Base-by-base conservation (phyloP, 2,888 invertebrate genomes). In the Nemotelus pantherinus region DNA sequence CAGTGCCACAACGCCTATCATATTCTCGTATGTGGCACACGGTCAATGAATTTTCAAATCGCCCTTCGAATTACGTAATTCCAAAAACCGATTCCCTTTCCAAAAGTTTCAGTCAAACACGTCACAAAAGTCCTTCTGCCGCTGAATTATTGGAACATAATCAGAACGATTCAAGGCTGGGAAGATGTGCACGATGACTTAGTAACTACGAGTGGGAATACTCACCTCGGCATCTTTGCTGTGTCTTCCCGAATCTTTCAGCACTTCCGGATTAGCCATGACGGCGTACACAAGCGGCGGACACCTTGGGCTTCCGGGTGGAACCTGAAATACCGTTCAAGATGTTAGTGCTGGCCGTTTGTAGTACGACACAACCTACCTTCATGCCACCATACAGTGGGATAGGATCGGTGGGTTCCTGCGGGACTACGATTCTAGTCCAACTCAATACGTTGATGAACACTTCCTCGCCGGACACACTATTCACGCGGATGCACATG, bases 311-410 rank as follows among this genome's bases (percentile, higher is more conserved):
- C 89, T 90, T 57, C 91, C 89, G 83, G 90, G 90, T 0, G 89
- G 90, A 7, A 91, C 90, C 91, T 90, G 80, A 41, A 78, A 64
- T 25, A 41, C 9, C 53, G 53, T 53, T 53, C 53, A 47, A 48
- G 48, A 68, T 65, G 39, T 10, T 3, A n/a, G 57, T 43, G 44
- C 25, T 44, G 41, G 41, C 43, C 10, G n/a, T 75, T 7, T 48
- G 39, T 39, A 58, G 45, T 47, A 45, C 45, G 60, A 83, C 82
- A 50, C 39, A 45, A 82, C 83, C 82, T 83, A 91, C 91, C 86
- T 91, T 90, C 92, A 93, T 93, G 79, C 93, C 93, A 58, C 93
- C 93, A 83, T 92, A 93, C 57, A 93, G 86, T 3, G 92, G 92
- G 83, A 93, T 91, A 6, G 91, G 92, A 84, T 92, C 91, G 74